phyloP scores from a whole-genome alignment of 2,888 invertebrate genomes.

The Creontiades dilutus region DNA sequence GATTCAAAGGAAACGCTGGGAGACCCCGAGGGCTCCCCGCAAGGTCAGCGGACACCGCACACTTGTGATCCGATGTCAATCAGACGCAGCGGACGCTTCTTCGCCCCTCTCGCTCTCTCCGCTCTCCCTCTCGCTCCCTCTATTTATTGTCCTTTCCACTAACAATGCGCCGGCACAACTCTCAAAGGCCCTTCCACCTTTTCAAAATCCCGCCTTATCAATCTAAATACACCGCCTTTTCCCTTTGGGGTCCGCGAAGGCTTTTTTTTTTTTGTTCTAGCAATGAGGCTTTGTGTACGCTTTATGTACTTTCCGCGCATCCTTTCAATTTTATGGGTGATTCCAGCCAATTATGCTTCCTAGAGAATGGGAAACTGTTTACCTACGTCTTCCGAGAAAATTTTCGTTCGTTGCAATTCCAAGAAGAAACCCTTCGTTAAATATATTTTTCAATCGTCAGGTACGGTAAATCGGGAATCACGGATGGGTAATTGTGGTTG shows the following conservation, averaged over 20 bases:
- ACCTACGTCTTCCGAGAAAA: background rate
- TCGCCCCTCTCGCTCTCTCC: constrained; percentile 8
- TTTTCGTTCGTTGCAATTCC: background rate
- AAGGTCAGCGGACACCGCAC: constrained; percentile 37
- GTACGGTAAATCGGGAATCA: too few species aligned
- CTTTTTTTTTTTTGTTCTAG: constrained; percentile 61
- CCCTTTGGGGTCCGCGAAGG: background rate
- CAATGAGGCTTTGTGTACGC: constrained; percentile 62
- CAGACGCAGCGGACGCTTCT: constrained; percentile 34
- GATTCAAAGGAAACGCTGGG: background rate
- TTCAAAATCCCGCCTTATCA: constrained; percentile 65
- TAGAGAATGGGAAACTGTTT: constrained; percentile 14
- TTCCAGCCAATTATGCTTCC: constrained; percentile 40
- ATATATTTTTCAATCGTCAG: too few species aligned
- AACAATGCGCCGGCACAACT: constrained; percentile 68
- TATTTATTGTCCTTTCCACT: constrained; percentile 68
- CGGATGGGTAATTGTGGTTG: too few species aligned
- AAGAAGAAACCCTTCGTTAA: background rate
- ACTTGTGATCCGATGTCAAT: constrained; percentile 65
- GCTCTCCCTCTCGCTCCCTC: constrained; percentile 44
- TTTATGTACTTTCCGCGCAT: constrained; percentile 40
- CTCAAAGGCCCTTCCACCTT: constrained; percentile 61
- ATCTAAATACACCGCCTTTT: constrained; percentile 64
- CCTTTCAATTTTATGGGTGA: constrained; percentile 47
- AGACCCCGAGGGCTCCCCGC: background rate